A percentile compares a stretch with the other conserved stretches of the same genome.
phyloP scores from a whole-genome alignment of 2,113 vertebrate genomes.

The Vulpes lagopus region DNA sequence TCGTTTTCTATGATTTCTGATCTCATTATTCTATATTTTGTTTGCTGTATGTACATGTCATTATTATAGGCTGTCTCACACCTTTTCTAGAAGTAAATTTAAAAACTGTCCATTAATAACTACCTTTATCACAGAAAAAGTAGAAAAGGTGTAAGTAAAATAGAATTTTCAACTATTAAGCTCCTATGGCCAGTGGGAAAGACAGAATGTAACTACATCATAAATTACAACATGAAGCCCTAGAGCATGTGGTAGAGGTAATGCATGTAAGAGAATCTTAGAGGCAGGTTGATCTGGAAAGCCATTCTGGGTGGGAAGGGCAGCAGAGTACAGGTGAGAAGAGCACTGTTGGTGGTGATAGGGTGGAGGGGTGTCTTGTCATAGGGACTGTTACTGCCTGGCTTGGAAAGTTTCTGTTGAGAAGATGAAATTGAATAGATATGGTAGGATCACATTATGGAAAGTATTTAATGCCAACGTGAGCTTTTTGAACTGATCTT shows the following conservation, averaged over 20 bases:
- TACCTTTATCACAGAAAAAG: neutral
- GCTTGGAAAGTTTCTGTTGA: neutral
- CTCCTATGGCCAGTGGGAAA: neutral
- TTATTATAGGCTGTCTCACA: neutral
- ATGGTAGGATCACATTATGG: neutral
- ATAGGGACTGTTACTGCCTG: fast-evolving
- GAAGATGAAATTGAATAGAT: neutral
- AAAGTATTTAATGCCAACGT: neutral
- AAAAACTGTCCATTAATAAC: neutral
- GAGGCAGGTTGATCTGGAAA: neutral
- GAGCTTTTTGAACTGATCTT: neutral
- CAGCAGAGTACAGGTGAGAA: neutral
- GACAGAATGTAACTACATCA: neutral
- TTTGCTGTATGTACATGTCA: neutral
- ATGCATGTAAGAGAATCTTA: neutral
- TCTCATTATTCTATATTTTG: neutral
- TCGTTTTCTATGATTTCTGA: neutral
- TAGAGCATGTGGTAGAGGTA: neutral
- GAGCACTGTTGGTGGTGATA: neutral
- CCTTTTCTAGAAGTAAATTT: neutral
- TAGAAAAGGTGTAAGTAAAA: neutral
- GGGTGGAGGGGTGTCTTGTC: no score
- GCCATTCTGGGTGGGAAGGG: neutral
- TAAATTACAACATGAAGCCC: neutral
- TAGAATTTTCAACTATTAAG: neutral